Evolutionary conservation across 2,113 vertebrate species (phyloP), one percentile per base, ranked within the genome.

Genomic region (Sinosuthora webbiana): DNA sequence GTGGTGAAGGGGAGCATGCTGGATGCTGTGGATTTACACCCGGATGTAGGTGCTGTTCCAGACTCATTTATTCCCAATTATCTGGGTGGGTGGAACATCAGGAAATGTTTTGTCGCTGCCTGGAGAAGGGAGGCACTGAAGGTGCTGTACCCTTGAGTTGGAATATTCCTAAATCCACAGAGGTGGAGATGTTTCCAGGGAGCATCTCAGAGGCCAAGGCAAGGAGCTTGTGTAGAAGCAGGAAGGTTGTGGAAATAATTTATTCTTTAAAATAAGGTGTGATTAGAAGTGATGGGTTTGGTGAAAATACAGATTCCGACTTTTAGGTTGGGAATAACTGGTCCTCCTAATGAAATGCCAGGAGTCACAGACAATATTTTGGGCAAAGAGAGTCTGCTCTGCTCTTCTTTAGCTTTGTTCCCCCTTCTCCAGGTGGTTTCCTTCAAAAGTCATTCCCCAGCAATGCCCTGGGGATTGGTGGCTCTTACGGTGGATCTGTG

Each of bases 161-260:
- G 28, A 37, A 9, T 81, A 63, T 87, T 92, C 47, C 55, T 41
- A 15, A 63, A n/a, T 57, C 23, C 4, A 6, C 13, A 16, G 84
- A 35, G 3, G 30, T 70, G 11, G 47, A 80, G 33, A 4, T 56
- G 42, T 45, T 65, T 81, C 25, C 37, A 35, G 24, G 42, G 37
- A 37, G 31, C n/a, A 17, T 85, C 76, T 85, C 35, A 20, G 80
- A 73, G 31, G 25, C 31, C 28, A 31, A 27, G 44, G 7, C 17
- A 60, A 52, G 39, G 20, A 68, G 33, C 14, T 68, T 68, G 39
- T 2, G 11, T 28, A 14, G 33, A 37, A 83, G 45, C 25, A 37
- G 39, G 8, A 59, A 15, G 4, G 7, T 81, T 0, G 0, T 52
- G 30, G 27, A 0, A 3, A 17, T 69, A 25, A 50, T 53, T 7